Percentiles rank a stretch among this genome's conserved stretches.
Conservation (phyloP, 2,888 invertebrate genomes). For the Laothoe populi region DNA sequence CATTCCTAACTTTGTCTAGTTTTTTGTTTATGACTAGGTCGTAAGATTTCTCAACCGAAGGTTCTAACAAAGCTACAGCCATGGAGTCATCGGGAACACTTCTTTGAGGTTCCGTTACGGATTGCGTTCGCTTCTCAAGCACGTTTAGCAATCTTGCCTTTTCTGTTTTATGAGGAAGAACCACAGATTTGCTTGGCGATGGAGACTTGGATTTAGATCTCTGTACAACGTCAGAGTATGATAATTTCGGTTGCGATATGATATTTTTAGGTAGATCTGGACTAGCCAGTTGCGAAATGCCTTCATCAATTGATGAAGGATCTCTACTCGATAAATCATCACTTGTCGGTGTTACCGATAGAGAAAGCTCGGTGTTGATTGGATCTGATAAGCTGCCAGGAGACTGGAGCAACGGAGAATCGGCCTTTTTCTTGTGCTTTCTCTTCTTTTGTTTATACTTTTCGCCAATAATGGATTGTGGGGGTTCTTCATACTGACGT, state of each 20-base stretch:
- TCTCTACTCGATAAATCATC: conserved; percentile 73
- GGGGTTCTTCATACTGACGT: conserved; percentile 59
- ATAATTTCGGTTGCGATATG: conserved; percentile 56
- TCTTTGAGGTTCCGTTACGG: conserved; percentile 56
- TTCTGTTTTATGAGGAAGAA: conserved; percentile 58
- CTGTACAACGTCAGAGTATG: conserved; percentile 80
- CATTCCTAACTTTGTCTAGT: conserved; percentile 83
- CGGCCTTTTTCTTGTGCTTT: conserved; percentile 71
- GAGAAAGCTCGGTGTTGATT: conserved; percentile 77
- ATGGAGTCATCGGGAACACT: conserved; percentile 58
- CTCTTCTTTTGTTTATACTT: conserved; percentile 72
- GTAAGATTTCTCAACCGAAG: conserved; percentile 74
- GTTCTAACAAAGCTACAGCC: conserved; percentile 68
- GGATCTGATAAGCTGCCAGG: conserved; percentile 81
- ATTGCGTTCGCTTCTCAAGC: conserved; percentile 72
- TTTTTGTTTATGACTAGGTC: conserved; percentile 85
- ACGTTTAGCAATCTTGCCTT: conserved; percentile 67
- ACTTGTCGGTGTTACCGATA: conserved; percentile 75
- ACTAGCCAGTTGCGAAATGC: conserved; percentile 72
- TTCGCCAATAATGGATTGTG: conserved; percentile 62
- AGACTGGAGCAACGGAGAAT: conserved; percentile 63
- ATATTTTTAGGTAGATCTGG: conserved; percentile 53
- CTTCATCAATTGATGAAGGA: conserved; percentile 76
- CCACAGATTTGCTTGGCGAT: conserved; percentile 68
- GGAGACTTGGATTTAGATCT: conserved; percentile 80